Base-by-base conservation (phyloP, 64 coral and sea anemone species). In the Porites lutea region DNA sequence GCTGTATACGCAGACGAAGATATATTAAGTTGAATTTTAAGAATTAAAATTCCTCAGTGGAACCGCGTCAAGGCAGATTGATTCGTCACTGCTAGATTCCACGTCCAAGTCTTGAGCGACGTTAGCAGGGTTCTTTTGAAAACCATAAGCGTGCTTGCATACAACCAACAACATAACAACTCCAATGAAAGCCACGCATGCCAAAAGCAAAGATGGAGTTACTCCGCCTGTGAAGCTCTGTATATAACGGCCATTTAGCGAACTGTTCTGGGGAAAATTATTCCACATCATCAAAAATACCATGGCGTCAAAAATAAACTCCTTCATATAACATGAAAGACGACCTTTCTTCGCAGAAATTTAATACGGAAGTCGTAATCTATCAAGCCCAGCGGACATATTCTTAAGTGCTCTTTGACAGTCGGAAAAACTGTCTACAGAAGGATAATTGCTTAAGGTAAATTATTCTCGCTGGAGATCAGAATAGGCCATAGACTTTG, bases 121-220 rank as follows among this genome's bases (percentile, higher is more conserved):
- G 46, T 14, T 76, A 3, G 27, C 27, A 37, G 73, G 48, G 47
- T 76, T 51, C 1, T 51, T 6, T 50, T 15, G 13, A 18, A 4
- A 14, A 16, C 14, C 51, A 4, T 6, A 49, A 12, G 73, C 73
- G 13, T 76, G 73, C 48, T 76, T 76, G 1, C 16, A 5, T 4
- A 76, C 48, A 8, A 76, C 13, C 3, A 19, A 76, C 13, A 76
- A 47, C 47, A 76, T 48, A 19, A 76, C 6, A 16, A 76, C 9
- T 5, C 73, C 73, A 16, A 76, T 18, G 1, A 76, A 7, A 19
- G 73, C 73, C 10, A 76, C 48, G 16, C 46, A 76, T 51, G 47
- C 73, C 3, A 76, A 18, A 76, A 76, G 73, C 73, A 76, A 51
- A 6, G 73, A 76, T 51, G 73, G 47, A 50, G 73, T 47, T 18